Evolutionary conservation across 53 echinoderm and acorn worm genomes (phyloP).

Genomic region (Hippasteria phrygiana): DNA sequence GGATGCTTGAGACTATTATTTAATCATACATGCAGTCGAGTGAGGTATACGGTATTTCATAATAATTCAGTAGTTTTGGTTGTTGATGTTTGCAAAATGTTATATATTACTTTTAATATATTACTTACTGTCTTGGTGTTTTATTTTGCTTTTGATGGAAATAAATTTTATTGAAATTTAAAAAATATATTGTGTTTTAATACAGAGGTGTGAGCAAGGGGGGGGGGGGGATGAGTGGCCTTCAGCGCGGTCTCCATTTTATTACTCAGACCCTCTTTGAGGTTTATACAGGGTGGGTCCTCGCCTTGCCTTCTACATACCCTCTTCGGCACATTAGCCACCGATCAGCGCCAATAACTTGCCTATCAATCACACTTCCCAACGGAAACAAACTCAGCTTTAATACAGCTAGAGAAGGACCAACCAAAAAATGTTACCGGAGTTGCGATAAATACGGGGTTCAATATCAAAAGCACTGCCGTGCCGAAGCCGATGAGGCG

Average conservation of each 20-base stretch:
- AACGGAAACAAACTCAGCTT: neutral
- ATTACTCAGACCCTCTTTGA: neutral
- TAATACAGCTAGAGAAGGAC: neutral
- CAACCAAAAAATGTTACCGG: neutral
- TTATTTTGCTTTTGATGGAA: too few species aligned
- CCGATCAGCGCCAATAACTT: conserved; percentile 31
- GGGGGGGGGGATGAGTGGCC: too few species aligned
- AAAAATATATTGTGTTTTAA: too few species aligned
- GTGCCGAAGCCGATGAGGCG: conserved; percentile 10
- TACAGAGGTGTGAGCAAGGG: too few species aligned
- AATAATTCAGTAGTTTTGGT: too few species aligned
- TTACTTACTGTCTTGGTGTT: too few species aligned
- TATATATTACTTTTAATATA: too few species aligned
- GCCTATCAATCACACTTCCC: conserved; percentile 16
- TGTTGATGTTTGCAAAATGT: too few species aligned
- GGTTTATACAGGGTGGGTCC: conserved; percentile 7
- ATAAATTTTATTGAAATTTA: too few species aligned
- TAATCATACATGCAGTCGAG: too few species aligned
- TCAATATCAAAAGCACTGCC: conserved; percentile 32
- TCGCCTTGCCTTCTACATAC: neutral
- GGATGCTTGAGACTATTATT: too few species aligned
- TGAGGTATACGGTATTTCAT: too few species aligned
- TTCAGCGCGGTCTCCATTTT: neutral
- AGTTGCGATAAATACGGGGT: conserved; percentile 50
- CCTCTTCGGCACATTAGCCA: conserved; percentile 30